Evolutionary conservation across 2,113 vertebrate genomes (phyloP), one percentile per base, ranked within the genome.

Genomic region (Kobus ellipsiprymnus): DNA sequence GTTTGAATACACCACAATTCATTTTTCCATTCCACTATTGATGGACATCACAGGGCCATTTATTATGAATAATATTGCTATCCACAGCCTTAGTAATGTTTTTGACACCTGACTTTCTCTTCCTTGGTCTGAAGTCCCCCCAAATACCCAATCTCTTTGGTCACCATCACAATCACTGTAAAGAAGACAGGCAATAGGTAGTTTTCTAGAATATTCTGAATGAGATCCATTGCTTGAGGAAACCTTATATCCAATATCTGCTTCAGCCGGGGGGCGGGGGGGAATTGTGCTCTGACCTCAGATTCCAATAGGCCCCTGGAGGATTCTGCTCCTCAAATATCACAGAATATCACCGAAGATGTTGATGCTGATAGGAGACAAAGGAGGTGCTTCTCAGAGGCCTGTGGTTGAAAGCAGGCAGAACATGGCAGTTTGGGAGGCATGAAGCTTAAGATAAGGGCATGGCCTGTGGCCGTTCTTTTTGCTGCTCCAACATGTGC

Each of bases 361-460:
- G 33, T 48, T 50, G n/a, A 94, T 95, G 62, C 60, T 48, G 48
- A 88, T 97, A 96, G 84, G 89, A 92, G 62, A 92, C 48, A 90
- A 97, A 89, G 17, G 36, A 93, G 93, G 54, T 8, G 46, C 71
- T 96, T 90, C 62, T 60, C 16, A 6, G 36, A 90, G 86, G 93
- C 87, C 86, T 95, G 46, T 46, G 57, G 60, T 27, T 67, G n/a
- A 83, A 95, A 23, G 23, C 40, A 55, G 33, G 40, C 29, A 60
- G 50, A 83, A 36, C 62, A 33, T 85, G 81, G 95, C 40, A 95
- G 64, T 3, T 92, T 50, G 60, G 62, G 46, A 59, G 27, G 11
- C 89, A 52, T 77, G 52, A 57, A 29, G 30, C 44, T 95, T 96
- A 21, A 80, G 78, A 95, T 84, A 95, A 97, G 55, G 30, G 57